Conservation (phyloP, 2,888 invertebrate genomes). For the Amiota minor region DNA sequence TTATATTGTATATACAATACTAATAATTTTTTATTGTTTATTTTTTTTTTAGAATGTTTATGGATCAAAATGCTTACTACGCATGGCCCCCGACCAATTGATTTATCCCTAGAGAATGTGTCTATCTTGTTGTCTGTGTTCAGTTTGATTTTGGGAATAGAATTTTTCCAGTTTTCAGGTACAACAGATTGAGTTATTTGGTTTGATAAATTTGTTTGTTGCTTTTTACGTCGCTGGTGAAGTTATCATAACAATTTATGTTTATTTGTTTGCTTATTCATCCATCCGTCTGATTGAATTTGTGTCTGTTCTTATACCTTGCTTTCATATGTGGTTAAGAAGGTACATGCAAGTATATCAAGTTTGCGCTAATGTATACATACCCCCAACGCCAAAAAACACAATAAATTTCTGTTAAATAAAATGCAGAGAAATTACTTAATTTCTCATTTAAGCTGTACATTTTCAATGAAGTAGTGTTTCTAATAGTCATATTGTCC, state of each 20-base stretch:
- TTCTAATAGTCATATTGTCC: no score
- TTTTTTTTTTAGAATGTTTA: slow-evolving; percentile 40
- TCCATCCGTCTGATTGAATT: neutral
- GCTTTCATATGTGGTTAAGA: no score
- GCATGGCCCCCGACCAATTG: slow-evolving; percentile 4
- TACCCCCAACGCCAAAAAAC: no score
- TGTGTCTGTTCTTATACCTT: no score
- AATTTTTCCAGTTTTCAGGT: slow-evolving; percentile 24
- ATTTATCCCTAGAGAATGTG: neutral
- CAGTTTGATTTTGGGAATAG: slow-evolving; percentile 10
- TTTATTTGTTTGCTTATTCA: neutral
- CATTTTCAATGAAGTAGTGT: no score
- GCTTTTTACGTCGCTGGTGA: neutral
- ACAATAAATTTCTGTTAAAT: no score
- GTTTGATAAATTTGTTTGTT: neutral
- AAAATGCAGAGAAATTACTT: no score
- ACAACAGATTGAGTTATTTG: slow-evolving; percentile 5
- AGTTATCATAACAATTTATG: slow-evolving; percentile 21
- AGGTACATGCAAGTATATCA: no score
- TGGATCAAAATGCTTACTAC: slow-evolving; percentile 47
- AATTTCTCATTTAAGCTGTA: no score
- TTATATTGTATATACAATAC: slow-evolving; percentile 14
- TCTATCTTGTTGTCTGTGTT: slow-evolving; percentile 35
- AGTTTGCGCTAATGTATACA: no score
- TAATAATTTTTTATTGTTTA: slow-evolving; percentile 41